These are phyloP conservation scores for Epinephelus coioides DNA, from an alignment of 2,797 vertebrate genomes.

Conservation along the genomic window DNA sequence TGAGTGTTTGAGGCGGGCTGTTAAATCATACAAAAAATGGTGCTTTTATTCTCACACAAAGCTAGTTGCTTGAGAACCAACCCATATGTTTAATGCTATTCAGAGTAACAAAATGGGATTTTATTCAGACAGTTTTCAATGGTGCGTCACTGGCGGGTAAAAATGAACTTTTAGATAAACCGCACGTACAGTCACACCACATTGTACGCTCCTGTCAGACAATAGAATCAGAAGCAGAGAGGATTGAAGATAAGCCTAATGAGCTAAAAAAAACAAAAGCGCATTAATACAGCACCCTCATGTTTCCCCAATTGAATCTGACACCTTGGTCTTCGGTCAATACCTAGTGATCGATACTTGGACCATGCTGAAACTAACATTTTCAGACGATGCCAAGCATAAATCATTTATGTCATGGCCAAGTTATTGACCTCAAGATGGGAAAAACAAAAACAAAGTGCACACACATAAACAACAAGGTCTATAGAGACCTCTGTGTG, in stretches of 20 bases:
- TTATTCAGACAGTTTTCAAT: background rate
- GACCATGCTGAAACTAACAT: slow-evolving; percentile 73
- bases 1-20: background rate
- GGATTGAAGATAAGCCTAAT: slow-evolving; percentile 44
- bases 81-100: background rate
- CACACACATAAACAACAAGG: background rate
- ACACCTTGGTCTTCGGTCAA: slow-evolving; percentile 76
- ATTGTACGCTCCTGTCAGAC: slow-evolving; percentile 24
- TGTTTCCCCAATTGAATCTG: slow-evolving; percentile 66
- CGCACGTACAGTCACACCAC: background rate
- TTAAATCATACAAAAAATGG: slow-evolving; percentile 16
- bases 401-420: slow-evolving; percentile 78
- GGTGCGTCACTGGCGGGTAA: slow-evolving; percentile 3
- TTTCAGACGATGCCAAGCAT: slow-evolving; percentile 74
- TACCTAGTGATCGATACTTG: slow-evolving; percentile 73
- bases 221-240: slow-evolving; percentile 22
- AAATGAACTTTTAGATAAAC: slow-evolving; percentile 38
- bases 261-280: slow-evolving; percentile 48
- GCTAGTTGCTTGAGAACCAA: slow-evolving; percentile 26
- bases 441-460: slow-evolving; percentile 67
- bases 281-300: slow-evolving; percentile 50
- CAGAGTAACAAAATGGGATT: slow-evolving; percentile 25
- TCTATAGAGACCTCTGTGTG: slow-evolving; percentile 6
- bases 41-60: slow-evolving; percentile 38
- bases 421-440: slow-evolving; percentile 72